Percentiles rank a stretch among this genome's conserved stretches.
Evolutionary conservation across 1,140 invertebrate genomes (phyloP).

Genomic region (Chrysopa pallens): DNA sequence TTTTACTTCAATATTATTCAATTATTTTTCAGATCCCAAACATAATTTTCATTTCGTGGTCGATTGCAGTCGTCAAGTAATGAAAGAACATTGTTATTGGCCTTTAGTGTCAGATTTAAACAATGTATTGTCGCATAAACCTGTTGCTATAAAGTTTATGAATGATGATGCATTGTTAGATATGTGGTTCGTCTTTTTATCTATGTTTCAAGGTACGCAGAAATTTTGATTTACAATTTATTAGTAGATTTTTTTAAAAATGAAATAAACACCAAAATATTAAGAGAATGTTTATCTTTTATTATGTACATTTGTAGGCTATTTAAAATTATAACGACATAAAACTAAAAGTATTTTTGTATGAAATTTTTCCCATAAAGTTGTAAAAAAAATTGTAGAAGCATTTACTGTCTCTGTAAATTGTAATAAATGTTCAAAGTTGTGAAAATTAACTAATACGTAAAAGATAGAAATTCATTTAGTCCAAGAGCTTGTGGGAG

Average conservation of each 20-base stretch:
- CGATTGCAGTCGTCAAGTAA: conserved; percentile 74
- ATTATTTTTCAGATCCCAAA: conserved; percentile 39
- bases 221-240: too few species aligned
- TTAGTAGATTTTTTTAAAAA: too few species aligned
- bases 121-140: conserved; percentile 86
- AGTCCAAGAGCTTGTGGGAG: too few species aligned
- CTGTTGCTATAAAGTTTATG: conserved; percentile 78
- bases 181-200: conserved; percentile 89
- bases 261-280: conserved; percentile 3
- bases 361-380: too few species aligned
- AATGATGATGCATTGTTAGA: conserved; percentile 67
- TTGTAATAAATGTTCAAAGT: too few species aligned
- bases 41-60: conserved; percentile 83
- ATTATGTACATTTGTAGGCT: background rate
- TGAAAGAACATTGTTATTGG: conserved; percentile 98
- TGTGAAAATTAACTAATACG: too few species aligned
- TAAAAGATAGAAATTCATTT: too few species aligned
- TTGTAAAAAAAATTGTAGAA: too few species aligned
- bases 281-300: background rate
- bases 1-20: too few species aligned
- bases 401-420: too few species aligned
- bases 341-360: too few species aligned
- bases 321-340: too few species aligned
- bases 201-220: conserved; percentile 81
- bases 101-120: conserved; percentile 92